Evolutionary conservation across 2,797 vertebrate genomes (phyloP).

Genomic region (Semotilus atromaculatus): DNA sequence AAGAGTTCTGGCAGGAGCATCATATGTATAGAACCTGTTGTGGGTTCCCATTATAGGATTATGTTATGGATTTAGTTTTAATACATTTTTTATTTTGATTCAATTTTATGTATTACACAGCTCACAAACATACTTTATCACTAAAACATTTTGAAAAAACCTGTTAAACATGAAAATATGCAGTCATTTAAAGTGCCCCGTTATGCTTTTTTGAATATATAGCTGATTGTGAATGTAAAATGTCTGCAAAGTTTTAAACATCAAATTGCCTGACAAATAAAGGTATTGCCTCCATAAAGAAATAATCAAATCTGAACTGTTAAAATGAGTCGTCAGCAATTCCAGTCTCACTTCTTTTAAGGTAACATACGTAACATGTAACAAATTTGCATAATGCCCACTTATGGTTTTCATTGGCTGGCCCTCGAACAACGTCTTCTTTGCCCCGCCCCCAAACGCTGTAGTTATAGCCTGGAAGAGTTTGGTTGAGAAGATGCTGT

Average conservation of each 20-base stretch:
- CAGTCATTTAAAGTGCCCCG: background rate
- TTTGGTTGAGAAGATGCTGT: background rate
- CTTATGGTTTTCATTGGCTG: background rate
- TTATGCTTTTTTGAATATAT: background rate
- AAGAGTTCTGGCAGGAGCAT: background rate
- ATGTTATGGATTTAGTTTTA: background rate
- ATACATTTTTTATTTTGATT: background rate
- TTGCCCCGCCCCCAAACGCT: background rate
- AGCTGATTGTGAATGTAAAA: background rate
- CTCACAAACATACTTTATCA: background rate
- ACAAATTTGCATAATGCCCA: background rate
- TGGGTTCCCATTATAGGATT: background rate
- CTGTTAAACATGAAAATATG: background rate
- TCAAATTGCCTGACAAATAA: background rate
- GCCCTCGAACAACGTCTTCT: accelerated
- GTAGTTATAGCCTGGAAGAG: background rate
- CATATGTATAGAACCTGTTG: background rate
- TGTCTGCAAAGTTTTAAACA: background rate
- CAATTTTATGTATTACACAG: background rate
- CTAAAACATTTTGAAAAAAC: background rate
- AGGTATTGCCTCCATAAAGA: background rate
- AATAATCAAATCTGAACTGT: background rate
- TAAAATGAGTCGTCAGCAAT: background rate
- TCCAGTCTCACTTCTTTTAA: background rate
- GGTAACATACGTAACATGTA: background rate